phyloP scores from a whole-genome alignment of 1,140 invertebrate genomes.

The Orussus abietinus region DNA sequence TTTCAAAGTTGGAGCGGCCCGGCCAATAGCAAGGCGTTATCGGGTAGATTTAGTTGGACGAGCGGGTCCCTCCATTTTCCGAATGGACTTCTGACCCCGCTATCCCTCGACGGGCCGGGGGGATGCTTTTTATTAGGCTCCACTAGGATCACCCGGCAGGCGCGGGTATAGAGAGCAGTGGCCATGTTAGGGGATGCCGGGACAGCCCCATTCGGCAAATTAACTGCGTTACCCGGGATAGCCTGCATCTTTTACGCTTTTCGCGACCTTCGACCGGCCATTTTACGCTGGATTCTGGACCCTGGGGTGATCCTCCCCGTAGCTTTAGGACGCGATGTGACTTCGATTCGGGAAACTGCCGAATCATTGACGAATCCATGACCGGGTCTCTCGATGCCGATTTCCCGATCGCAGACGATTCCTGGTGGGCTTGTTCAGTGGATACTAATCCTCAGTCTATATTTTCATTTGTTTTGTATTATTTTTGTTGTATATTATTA shows the following conservation, averaged over 20 bases:
- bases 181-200: constrained; percentile 38
- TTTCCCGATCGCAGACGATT: no score
- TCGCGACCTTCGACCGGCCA: constrained; percentile 35
- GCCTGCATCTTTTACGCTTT: constrained; percentile 43
- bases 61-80: constrained; percentile 51
- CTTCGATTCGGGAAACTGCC: no score
- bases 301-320: no score
- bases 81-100: constrained; percentile 54
- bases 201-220: constrained; percentile 49
- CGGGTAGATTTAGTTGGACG: constrained; percentile 53
- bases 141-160: constrained; percentile 40
- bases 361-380: no score
- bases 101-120: constrained; percentile 31
- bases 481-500: no score
- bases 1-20: not conserved
- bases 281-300: constrained; percentile 45
- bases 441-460: no score
- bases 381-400: no score
- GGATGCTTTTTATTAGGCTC: constrained; percentile 55
- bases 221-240: constrained; percentile 45
- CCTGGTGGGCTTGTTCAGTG: no score
- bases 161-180: constrained; percentile 21
- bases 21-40: constrained; percentile 49
- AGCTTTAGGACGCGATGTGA: no score
- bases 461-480: no score